Base-by-base conservation (phyloP, 1,140 invertebrate genomes). In the Scylla paramamosain region DNA sequence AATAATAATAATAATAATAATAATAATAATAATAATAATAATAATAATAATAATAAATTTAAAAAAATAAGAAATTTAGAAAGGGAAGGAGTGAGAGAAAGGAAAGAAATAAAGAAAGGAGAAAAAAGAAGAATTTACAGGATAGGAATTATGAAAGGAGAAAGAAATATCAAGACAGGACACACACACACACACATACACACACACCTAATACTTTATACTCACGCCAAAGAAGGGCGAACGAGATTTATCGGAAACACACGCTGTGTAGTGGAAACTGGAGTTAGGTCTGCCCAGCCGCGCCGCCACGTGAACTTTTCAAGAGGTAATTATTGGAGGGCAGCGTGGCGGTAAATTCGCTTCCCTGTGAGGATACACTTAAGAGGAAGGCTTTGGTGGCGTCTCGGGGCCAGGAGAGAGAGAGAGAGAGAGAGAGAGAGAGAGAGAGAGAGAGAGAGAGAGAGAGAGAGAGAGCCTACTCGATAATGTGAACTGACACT, bases 301-400 rank as follows among this genome's bases (percentile, higher is more conserved):
- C 86, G 45, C 45, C 86, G 25, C 86, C 86, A 20, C 86, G 12
- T 32, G 45, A 88, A 88, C 86, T 88, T 88, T 88, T 88, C 86
- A 88, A 46, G 86, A 88, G 29, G 31, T 88, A 88, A 88, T 88
- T 88, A 88, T 88, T 88, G 86, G 45, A 32, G 86, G 45, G 86
- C 86, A 88, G 25, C 86, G 86, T 32, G 31, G 86, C 86, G 86
- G 86, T 88, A 88, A 88, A 88, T 88, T 88, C 86, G 86, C 86
- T 20, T 32, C 86, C 86, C 31, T 25, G 31, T 39, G 45, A 88
- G 45, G 86, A 88, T 77, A 77, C 67, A 77, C 67, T 77, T 77
- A n/a, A 77, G 67, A 7, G 67, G 67, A 7, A 77, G n/a, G 67
- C 67, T 77, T 77, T 25, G 67, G 6, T 20, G 67, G 67, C 67